These are phyloP conservation scores for Triplophysa tibetana DNA, from an alignment of 2,113 vertebrate species.

Conservation along the genomic window DNA sequence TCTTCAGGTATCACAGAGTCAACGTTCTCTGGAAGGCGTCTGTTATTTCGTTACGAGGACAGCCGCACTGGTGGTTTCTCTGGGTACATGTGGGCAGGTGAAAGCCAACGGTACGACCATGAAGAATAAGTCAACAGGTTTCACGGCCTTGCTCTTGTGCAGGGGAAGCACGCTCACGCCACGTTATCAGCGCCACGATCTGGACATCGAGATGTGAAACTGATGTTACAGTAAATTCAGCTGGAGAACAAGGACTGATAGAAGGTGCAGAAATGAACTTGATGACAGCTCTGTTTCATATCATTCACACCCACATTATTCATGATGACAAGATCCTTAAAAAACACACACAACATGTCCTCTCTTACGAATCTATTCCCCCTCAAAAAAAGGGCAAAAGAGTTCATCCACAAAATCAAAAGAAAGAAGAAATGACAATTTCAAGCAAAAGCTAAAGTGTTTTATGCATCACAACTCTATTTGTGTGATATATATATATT, in stretches of 20 bases:
- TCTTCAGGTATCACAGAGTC: constrained; percentile 17
- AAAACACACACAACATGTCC: no score
- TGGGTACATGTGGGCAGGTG: constrained; percentile 34
- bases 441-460: no score
- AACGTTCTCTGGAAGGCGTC: constrained; percentile 11
- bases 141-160: constrained; percentile 33
- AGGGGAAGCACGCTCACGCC: constrained; percentile 25
- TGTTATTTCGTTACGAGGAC: constrained; percentile 40
- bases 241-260: constrained; percentile 24
- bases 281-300: background rate
- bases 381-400: no score
- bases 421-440: no score
- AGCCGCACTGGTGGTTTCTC: constrained; percentile 20
- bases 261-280: background rate
- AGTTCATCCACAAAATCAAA: no score
- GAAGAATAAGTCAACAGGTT: constrained; percentile 25
- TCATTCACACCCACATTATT: background rate
- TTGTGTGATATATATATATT: no score
- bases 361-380: no score
- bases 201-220: constrained; percentile 27
- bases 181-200: constrained; percentile 36
- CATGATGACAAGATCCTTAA: no score
- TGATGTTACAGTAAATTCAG: constrained; percentile 47
- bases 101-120: constrained; percentile 2
- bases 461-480: no score